phyloP scores from a whole-genome alignment of 1,140 invertebrate species.

The Drosophila nigrodunni region DNA sequence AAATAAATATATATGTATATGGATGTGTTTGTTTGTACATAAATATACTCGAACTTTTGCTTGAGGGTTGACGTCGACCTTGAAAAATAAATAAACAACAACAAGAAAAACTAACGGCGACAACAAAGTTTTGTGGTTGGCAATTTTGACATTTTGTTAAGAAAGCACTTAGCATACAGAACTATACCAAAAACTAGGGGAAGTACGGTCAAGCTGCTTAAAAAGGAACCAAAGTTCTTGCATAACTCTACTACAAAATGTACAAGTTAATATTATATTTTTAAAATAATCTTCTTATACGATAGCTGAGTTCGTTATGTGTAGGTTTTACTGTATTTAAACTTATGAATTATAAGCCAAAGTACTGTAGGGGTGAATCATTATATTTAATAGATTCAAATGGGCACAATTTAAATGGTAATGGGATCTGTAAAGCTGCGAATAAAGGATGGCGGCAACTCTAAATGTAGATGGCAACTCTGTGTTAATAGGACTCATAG shows the following conservation, averaged over 20 bases:
- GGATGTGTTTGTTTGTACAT: conserved; percentile 3
- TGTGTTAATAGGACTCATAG: not conserved
- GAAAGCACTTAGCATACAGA: conserved; percentile 33
- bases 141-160: conserved; percentile 33
- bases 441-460: not conserved
- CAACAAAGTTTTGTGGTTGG: conserved; percentile 32
- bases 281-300: not conserved
- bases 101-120: conserved; percentile 11
- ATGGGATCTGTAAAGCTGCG: not conserved
- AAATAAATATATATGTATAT: conserved; percentile 21
- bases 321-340: not conserved
- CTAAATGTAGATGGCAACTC: not conserved
- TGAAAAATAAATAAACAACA: conserved; percentile 29
- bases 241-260: too few relatives aligned
- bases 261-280: not conserved
- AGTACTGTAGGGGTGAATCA: conserved; percentile 15
- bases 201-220: not conserved
- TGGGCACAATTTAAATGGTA: not conserved
- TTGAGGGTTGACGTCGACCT: conserved; percentile 42
- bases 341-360: not conserved
- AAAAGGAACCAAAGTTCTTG: not conserved
- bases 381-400: conserved; percentile 4
- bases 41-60: conserved; percentile 7
- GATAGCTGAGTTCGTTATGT: not conserved
- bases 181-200: not conserved